These are phyloP conservation scores for Microtus ochrogaster DNA, from an alignment of 2,113 vertebrate genomes.

Conservation along the genomic window DNA sequence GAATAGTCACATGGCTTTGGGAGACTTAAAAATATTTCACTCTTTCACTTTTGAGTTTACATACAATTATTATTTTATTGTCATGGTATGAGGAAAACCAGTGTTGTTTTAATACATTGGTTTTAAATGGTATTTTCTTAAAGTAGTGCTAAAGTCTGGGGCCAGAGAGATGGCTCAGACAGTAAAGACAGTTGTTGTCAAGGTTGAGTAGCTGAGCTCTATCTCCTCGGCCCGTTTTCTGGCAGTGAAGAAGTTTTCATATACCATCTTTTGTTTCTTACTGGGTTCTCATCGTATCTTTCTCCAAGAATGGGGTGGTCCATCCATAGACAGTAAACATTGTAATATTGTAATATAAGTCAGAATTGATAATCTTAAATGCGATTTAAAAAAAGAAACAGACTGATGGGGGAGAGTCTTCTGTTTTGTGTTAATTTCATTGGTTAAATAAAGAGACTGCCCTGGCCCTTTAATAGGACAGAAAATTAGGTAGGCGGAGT, in stretches of 20 bases:
- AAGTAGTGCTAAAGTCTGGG: background rate
- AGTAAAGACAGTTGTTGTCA: background rate
- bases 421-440: no score
- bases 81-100: background rate
- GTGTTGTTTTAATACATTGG: constrained; percentile 53
- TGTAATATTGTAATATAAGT: no score
- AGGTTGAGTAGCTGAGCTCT: background rate
- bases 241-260: no score
- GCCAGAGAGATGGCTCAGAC: background rate
- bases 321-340: background rate
- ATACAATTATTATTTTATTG: constrained; percentile 66
- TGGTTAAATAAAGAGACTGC: no score
- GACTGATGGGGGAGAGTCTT: no score
- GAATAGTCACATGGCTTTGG: constrained; percentile 76
- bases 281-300: no score
- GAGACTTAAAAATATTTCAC: constrained; percentile 58
- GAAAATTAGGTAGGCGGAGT: no score
- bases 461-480: no score
- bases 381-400: background rate
- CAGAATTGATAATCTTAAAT: background rate
- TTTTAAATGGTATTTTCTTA: constrained; percentile 19
- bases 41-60: constrained; percentile 56
- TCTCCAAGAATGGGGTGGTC: background rate
- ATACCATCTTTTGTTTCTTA: background rate
- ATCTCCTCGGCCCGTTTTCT: fast-evolving